Base-by-base conservation (phyloP, 2,888 invertebrate species). In the Morpho deidamia region DNA sequence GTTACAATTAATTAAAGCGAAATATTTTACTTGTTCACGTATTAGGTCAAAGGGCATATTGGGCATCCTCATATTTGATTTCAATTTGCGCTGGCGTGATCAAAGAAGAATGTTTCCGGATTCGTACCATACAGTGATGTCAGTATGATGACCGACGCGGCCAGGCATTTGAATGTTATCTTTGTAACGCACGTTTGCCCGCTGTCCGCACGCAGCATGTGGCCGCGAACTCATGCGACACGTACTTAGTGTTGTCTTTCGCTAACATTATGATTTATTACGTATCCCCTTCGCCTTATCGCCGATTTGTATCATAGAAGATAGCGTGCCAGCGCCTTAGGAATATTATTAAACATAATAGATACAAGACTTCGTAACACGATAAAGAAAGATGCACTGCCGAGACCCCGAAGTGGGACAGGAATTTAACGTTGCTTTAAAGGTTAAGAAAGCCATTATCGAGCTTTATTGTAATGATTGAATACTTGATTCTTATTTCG, bases 221-320 rank as follows among this genome's bases (percentile, higher is more conserved):
- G 77, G 74, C 69, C 74, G 64, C 68, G 68, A 72, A 80, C 81
- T 77, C 75, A 72, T 73, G 78, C 81, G 77, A 83, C 81, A 65
- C 61, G 61, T 61, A 58, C 62, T 65, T 65, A 65, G 58, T 59
- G 63, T 63, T 58, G 62, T 62, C 56, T 63, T 67, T 65, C 50
- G 67, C 67, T 63, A 74, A 72, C 68, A 69, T 68, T 70, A 70
- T 77, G 79, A 85, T 81, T 83, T 78, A 84, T 78, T 64, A 65
- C 65, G 46, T 41, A 44, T 56, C 52, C 53, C 53, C 58, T 44
- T 54, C 58, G 59, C 53, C 53, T 60, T 64, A 62, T 62, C 63
- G 63, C 51, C 52, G 62, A 62, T 61, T 48, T 49, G 45, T 62
- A 62, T 65, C 66, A 55, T 44, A 44, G 55, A 38, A 57, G 60